phyloP scores from a whole-genome alignment of 2,113 vertebrate genomes.

The Prunella fulvescens region DNA sequence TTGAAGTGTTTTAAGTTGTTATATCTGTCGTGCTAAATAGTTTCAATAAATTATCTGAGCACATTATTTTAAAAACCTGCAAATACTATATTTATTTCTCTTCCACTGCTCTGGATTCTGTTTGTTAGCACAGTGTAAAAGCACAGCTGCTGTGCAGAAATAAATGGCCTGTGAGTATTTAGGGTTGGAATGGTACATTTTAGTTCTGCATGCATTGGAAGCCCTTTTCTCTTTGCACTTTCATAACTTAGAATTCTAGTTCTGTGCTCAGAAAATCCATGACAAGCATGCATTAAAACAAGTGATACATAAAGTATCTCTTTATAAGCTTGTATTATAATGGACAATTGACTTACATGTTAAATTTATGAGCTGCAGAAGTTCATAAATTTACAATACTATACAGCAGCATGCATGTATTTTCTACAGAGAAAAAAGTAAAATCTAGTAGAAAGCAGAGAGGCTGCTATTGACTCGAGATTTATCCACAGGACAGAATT shows the following conservation, averaged over 20 bases:
- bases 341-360: not conserved
- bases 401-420: not conserved
- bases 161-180: not conserved
- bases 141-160: not conserved
- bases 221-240: not conserved
- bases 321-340: not conserved
- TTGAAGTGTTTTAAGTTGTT: not conserved
- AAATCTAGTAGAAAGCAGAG: not conserved
- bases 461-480: not conserved
- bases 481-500: not conserved
- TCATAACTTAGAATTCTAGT: not conserved
- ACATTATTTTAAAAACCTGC: not conserved
- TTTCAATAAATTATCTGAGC: not conserved
- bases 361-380: not conserved
- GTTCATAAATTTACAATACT: not conserved
- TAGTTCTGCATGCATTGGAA: not conserved
- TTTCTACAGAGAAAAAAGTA: not conserved
- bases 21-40: not conserved
- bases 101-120: not conserved
- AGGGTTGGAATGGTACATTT: not conserved
- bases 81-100: not conserved
- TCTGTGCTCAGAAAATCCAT: not conserved
- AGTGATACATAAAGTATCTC: not conserved
- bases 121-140: not conserved
- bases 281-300: not conserved